Evolutionary conservation across 2,113 vertebrate species (phyloP).

Genomic region (Acrocephalus kingi): DNA sequence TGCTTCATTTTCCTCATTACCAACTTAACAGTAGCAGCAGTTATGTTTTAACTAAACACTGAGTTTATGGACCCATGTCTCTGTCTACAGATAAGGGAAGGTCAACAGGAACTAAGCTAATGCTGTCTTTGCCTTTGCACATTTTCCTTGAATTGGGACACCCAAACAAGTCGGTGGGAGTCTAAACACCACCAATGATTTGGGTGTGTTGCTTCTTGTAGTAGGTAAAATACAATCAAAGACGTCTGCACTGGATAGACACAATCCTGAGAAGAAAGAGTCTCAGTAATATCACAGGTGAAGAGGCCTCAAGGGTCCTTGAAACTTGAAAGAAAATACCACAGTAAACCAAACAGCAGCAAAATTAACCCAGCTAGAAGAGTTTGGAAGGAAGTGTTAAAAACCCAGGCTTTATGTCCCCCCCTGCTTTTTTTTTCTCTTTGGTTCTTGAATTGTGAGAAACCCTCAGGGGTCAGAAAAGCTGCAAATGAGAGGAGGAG

Average conservation of each 20-base stretch:
- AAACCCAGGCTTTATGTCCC: background rate
- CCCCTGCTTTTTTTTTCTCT: background rate
- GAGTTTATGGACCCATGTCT: slow-evolving; percentile 55
- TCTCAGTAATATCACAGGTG: background rate
- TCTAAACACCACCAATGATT: background rate
- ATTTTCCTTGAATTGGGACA: slow-evolving; percentile 17
- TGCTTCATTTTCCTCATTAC: slow-evolving; percentile 52
- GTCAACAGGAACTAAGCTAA: slow-evolving; percentile 42
- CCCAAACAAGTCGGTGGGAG: slow-evolving; percentile 12
- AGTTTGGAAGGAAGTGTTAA: background rate
- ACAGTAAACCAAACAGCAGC: background rate
- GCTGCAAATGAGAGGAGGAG: background rate
- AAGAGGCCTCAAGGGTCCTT: background rate
- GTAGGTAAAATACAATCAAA: background rate
- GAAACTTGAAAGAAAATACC: background rate
- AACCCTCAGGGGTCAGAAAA: background rate
- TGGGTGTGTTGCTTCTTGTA: background rate
- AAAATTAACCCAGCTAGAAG: background rate
- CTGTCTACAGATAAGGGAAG: slow-evolving; percentile 44
- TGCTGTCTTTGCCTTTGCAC: background rate
- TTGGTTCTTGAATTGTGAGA: background rate
- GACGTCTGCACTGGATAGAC: background rate
- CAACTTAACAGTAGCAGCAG: slow-evolving; percentile 31
- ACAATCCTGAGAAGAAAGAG: background rate
- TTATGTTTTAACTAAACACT: slow-evolving; percentile 50